phyloP scores from a whole-genome alignment of 2,113 vertebrate genomes.

The Toxotes chatareus region DNA sequence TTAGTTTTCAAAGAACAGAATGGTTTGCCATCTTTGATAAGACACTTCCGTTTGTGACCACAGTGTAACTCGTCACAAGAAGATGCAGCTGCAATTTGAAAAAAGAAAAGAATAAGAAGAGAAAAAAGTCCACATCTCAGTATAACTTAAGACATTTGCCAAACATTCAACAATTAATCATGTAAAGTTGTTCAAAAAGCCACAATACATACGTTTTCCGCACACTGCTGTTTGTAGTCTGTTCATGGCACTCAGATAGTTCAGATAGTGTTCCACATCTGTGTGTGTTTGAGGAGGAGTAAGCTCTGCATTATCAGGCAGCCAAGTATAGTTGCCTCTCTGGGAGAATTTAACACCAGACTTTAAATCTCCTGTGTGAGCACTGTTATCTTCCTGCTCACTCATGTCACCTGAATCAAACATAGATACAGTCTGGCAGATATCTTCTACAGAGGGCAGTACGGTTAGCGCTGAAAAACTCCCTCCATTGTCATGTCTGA shows the following conservation, averaged over 20 bases:
- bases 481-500: background rate
- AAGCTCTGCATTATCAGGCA: background rate
- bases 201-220: conserved; percentile 21
- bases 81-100: background rate
- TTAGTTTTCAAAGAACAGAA: conserved; percentile 19
- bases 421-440: conserved; percentile 24
- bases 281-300: background rate
- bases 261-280: conserved; percentile 33
- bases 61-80: conserved; percentile 43
- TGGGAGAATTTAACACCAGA: background rate
- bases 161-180: background rate
- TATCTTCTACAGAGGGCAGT: conserved; percentile 46
- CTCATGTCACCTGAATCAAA: conserved; percentile 34
- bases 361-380: background rate
- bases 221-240: conserved; percentile 11
- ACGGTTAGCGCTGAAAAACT: conserved; percentile 18
- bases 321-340: background rate
- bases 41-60: conserved; percentile 33
- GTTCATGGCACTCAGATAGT: conserved; percentile 30
- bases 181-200: background rate
- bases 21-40: conserved; percentile 28
- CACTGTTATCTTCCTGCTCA: conserved; percentile 1
- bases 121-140: background rate
- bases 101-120: background rate
- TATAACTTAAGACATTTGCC: background rate